Conservation (phyloP, 2,888 invertebrate species). For the Yponomeuta plumbellus region DNA sequence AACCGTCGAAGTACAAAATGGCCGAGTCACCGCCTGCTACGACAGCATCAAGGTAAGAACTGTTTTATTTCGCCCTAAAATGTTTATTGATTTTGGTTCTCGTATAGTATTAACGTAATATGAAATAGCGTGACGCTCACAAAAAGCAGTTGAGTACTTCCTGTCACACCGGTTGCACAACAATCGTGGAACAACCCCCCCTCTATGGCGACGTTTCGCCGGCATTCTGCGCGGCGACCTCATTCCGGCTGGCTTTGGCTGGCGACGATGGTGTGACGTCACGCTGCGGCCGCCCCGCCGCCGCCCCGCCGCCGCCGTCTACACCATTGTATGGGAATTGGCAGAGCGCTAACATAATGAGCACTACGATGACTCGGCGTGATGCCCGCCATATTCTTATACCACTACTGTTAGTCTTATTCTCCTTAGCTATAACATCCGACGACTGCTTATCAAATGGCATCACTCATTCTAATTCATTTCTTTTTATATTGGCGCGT, state of each 20-base stretch:
- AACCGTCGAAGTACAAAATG: conserved; percentile 99
- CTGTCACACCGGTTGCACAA: conserved; percentile 10
- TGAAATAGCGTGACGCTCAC: conserved; percentile 7
- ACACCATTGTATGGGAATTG: conserved; percentile 64
- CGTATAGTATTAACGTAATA: background rate
- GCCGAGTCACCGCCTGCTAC: conserved; percentile 99
- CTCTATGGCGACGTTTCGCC: conserved; percentile 55
- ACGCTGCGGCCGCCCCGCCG: conserved; percentile 35
- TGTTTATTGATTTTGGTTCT: background rate
- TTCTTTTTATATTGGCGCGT: conserved; percentile 4
- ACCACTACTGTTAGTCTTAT: conserved; percentile 18
- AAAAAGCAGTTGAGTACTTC: conserved; percentile 16
- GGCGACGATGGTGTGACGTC: conserved; percentile 53
- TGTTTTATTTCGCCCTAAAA: background rate
- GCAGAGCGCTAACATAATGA: conserved; percentile 58
- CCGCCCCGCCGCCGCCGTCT: conserved; percentile 40
- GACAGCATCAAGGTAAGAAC: conserved; percentile 99
- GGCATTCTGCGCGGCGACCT: conserved; percentile 64
- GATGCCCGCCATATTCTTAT: conserved; percentile 27
- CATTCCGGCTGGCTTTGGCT: conserved; percentile 56
- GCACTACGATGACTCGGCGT: conserved; percentile 53
- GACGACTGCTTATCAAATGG: background rate
- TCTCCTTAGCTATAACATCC: conserved; percentile 9
- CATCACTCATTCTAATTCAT: conserved; percentile 5
- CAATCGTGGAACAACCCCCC: conserved; percentile 13